Base-by-base conservation (phyloP, 2,888 invertebrate species). In the Nomada fucata region DNA sequence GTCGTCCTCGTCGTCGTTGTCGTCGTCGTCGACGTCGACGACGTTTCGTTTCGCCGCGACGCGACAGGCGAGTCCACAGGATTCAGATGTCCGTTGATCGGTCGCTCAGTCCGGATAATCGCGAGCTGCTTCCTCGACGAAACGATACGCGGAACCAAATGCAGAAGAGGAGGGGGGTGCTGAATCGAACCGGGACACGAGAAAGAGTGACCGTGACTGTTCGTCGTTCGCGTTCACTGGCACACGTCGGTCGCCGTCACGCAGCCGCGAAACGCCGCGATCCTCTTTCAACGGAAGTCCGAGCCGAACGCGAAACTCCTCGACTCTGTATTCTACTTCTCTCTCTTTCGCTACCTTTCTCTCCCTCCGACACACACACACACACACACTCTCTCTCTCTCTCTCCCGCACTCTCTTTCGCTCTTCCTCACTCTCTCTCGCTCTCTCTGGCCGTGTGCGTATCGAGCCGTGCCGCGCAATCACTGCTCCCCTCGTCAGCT, bases 401-500 rank as follows among this genome's bases (percentile, higher is more conserved):
- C 36, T 36, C 36, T 36, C 36, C 7, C 36, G 0, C 36, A 0
- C 36, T 36, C 36, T 36, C 36, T 36, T 7, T 36, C 36, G 7
- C 36, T 36, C 3, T 15, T n/a, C 15, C 2, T 15, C 15, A 15
- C 15, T 10, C 10, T 18, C 23, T 18, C 13, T 20, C 20, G 18
- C 13, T 15, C 52, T 53, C 20, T 23, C 18, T n/a, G 13, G 10
- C 20, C 10, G 69, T 18, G 15, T 18, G 26, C 29, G 69, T 68
- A 68, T 77, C 79, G 79, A 55, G 63, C 64, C 69, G 55, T 61
- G 68, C 36, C n/a, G 53, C 52, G 76, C 71, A 59, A 74, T 74
- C 75, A 75, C 68, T 5, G 69, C 26, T 26, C 36, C 59, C 53
- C 29, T 20, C 20, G 79, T 71, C 79, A 79, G 79, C 79, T 80